These are phyloP conservation scores for Panagrolaimus sp. DNA, from an alignment of 1,140 invertebrate genomes.

Conservation along the genomic window DNA sequence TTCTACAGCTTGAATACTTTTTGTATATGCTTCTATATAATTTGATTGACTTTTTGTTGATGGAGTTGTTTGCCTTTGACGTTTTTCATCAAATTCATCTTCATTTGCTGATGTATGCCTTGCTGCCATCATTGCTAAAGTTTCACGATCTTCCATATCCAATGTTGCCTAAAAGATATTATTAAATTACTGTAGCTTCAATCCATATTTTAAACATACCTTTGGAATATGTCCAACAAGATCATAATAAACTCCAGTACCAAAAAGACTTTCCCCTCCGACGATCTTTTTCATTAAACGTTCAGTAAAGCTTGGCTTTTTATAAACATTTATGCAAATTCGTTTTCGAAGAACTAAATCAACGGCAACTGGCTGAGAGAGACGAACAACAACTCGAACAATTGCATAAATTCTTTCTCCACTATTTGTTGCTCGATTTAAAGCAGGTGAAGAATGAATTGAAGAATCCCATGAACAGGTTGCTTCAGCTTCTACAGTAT, in stretches of 20 bases:
- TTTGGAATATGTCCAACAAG: conserved; percentile 91
- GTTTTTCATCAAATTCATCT: conserved; percentile 31
- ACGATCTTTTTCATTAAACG: conserved; percentile 44
- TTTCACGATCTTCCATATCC: conserved; percentile 92
- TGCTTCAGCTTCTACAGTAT: conserved; percentile 77
- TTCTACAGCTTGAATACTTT: conserved; percentile 91
- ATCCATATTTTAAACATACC: conserved; percentile 22
- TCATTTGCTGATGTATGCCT: conserved; percentile 74
- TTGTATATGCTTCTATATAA: conserved; percentile 85
- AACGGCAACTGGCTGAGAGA: conserved; percentile 92
- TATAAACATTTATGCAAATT: conserved; percentile 80
- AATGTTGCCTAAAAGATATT: conserved; percentile 72
- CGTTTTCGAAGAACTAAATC: conserved; percentile 89
- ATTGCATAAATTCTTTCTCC: conserved; percentile 77
- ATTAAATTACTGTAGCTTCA: conserved; percentile 14
- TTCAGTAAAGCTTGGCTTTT: conserved; percentile 49
- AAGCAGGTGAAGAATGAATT: conserved; percentile 76
- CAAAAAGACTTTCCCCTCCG: conserved; percentile 34
- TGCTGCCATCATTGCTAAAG: conserved; percentile 82
- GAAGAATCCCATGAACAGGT: conserved; percentile 88
- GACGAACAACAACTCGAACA: conserved; percentile 79
- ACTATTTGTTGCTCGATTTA: conserved; percentile 62
- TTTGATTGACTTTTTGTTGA: conserved; percentile 9
- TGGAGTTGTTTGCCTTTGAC: conserved; percentile 21
- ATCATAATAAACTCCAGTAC: conserved; percentile 82